phyloP scores from a whole-genome alignment of 2,797 vertebrate genomes.

The Spheniscus humboldti region DNA sequence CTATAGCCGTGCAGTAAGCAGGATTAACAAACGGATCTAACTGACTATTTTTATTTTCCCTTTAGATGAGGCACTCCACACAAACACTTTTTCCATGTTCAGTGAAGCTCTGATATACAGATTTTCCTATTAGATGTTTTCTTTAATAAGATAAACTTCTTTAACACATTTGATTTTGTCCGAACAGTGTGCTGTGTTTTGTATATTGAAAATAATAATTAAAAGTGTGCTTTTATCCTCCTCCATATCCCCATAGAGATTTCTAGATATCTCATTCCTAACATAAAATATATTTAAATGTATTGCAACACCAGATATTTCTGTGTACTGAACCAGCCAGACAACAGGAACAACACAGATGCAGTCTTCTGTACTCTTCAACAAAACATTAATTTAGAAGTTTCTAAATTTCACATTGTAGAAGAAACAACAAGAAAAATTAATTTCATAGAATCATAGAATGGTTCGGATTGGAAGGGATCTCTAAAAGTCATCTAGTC shows the following conservation, averaged over 20 bases:
- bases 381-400: background rate
- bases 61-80: background rate
- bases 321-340: background rate
- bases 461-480: no score
- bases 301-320: background rate
- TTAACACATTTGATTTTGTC: background rate
- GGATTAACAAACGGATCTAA: fast-evolving
- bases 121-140: background rate
- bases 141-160: background rate
- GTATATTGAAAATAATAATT: background rate
- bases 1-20: fast-evolving
- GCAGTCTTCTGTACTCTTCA: background rate
- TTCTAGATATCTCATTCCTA: background rate
- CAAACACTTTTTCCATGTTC: no score
- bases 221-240: background rate
- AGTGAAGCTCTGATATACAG: background rate
- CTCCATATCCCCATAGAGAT: background rate
- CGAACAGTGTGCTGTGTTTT: background rate
- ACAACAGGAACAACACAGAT: background rate
- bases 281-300: background rate
- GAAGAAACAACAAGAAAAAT: background rate
- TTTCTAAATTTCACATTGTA: background rate
- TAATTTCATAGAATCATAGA: background rate
- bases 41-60: fast-evolving
- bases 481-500: no score